Evolutionary conservation across 2,113 vertebrate genomes (phyloP), one percentile per base, ranked within the genome.

Genomic region (Pelmatolapia mariae): DNA sequence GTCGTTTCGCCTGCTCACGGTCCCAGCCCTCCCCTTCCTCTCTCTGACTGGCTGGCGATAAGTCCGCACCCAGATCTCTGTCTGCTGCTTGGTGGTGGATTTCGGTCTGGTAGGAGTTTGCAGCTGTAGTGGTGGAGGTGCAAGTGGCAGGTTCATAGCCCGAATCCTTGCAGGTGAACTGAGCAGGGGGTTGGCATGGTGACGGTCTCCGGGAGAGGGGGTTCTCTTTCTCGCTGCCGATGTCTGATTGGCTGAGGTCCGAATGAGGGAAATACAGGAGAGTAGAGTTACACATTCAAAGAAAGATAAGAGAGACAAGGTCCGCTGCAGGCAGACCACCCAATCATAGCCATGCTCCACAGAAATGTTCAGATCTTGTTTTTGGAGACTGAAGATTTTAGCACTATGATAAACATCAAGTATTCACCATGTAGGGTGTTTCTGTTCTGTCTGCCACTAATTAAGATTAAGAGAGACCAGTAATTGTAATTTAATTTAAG

Each of bases 11-110:
- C 83, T 98, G 96, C 84, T 98, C 98, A 15, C 95, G 95, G 92
- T 98, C 97, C 93, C 97, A 95, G 80, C 98, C 98, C 90, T 98
- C 98, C 1, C 97, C 95, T 45, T 93, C 96, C 89, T 97, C 97
- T 87, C 94, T 85, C 0, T 90, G 91, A 86, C 94, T 94, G 73
- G 97, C 93, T 0, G 94, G 89, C 10, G 90, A 86, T 19, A 95
- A 88, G 94, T 94, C 95, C 0, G 86, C 91, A 45, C 97, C 94
- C 1, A 95, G 96, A 11, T 97, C 96, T 59, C 96, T 95, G 88
- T 97, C 97, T 90, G 96, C 96, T 0, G 95, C 71, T 10, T 82
- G 90, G 59, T 33, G 43, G 54, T n/a, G 45, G 66, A 61, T 92
- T 86, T 52, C 52, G 10, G 86, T 87, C 36, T 71, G 89, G 78